phyloP scores from a whole-genome alignment of 2,797 vertebrate species.

The Syncerus caffer region DNA sequence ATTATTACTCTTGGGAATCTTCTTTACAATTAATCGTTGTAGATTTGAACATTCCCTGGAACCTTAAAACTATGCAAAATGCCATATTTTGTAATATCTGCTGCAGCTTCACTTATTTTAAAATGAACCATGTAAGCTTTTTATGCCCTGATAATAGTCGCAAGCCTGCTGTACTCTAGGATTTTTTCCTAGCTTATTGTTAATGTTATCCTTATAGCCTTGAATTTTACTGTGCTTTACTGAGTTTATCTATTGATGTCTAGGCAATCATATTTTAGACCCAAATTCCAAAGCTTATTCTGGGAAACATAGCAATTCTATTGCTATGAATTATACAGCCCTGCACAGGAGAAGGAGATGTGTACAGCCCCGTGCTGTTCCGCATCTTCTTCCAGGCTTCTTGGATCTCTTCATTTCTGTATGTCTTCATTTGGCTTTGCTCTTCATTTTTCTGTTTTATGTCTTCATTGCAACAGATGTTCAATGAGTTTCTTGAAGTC shows the following conservation, averaged over 20 bases:
- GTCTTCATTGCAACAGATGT: not conserved
- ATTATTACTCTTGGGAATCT: not conserved
- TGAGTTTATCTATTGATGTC: not conserved
- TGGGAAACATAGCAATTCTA: not conserved
- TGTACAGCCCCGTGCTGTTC: not conserved
- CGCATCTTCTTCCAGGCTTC: not conserved
- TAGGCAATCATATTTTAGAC: not conserved
- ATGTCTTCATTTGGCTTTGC: not conserved
- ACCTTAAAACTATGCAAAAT: not conserved
- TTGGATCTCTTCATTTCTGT: not conserved
- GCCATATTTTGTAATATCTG: not conserved
- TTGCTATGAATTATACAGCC: not conserved
- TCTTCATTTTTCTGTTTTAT: not conserved
- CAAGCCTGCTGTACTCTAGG: not conserved
- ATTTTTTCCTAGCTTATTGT: not conserved
- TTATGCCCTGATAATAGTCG: not conserved
- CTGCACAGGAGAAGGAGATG: not conserved
- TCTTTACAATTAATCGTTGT: not conserved
- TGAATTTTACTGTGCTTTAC: not conserved
- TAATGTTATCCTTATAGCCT: not conserved
- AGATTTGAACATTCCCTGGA: not conserved
- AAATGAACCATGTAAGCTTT: not conserved
- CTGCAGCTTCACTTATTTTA: slow-evolving; percentile 6
- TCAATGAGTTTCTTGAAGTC: not conserved
- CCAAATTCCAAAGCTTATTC: not conserved